Base-by-base conservation (phyloP, 2,888 invertebrate genomes). In the Anticlea derivata region DNA sequence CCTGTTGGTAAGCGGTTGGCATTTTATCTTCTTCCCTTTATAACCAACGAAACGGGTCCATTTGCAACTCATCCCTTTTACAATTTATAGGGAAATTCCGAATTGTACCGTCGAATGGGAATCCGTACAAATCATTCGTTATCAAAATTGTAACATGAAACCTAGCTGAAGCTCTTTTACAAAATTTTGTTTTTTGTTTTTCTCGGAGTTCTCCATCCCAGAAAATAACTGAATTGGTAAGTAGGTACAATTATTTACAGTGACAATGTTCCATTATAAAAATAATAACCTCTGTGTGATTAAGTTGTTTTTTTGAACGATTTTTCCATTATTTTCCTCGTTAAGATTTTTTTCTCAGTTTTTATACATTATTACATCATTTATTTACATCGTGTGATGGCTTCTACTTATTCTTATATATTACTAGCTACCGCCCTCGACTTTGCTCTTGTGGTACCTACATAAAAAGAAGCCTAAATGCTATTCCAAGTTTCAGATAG, bases 21-120 rank as follows among this genome's bases (percentile, higher is more conserved):
- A n/a, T 58, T 50, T 50, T 50, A 50, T 45, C 38, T 34, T 23
- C n/a, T 27, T 23, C 30, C 37, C 40, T 47, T 20, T 44, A 30
- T 23, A 43, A 38, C 50, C 37, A 39, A 39, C 47, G 26, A 27
- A 53, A 58, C 41, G 23, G 22, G 24, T 48, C 23, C 40, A 22
- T 50, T 50, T 44, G 30, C 11, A 52, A 31, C 30, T 46, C 48
- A 50, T 48, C 34, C 49, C 51, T 39, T 51, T 46, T 43, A 46
- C 46, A 55, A 54, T 50, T 51, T 58, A 49, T 49, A 43, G 37
- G 43, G 30, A 33, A 43, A 43, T 33, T 43, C 7, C 7, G 11
- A n/a, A 41, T 22, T n/a, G 13, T 11, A 12, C 30, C 23, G 7
- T 40, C 20, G 12, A 23, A 11, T 6, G 13, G 26, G 8, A 44